Conservation (phyloP, 1,140 invertebrate species). For the Meloidogyne hapla region DNA sequence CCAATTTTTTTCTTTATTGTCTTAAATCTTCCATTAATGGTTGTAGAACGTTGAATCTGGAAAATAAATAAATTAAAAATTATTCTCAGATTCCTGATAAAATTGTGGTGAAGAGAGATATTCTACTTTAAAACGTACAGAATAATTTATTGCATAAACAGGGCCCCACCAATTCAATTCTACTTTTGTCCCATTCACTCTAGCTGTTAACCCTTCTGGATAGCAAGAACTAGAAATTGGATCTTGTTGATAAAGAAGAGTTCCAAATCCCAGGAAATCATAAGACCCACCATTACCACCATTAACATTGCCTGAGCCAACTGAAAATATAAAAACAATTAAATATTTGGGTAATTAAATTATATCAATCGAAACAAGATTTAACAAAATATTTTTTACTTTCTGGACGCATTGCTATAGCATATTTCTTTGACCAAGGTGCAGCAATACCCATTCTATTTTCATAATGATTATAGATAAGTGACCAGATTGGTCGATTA, state of each 20-base stretch:
- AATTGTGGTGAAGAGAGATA: no score
- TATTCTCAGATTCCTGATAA: no score
- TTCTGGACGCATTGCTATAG: constrained; percentile 5
- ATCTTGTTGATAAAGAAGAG: not conserved
- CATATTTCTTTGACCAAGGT: constrained; percentile 1
- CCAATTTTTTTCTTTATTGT: not conserved
- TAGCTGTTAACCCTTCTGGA: not conserved
- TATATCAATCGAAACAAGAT: not conserved
- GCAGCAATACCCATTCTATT: not conserved
- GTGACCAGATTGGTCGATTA: not conserved
- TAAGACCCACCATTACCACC: not conserved
- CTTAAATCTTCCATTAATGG: not conserved
- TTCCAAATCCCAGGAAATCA: not conserved
- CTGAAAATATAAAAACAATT: not conserved
- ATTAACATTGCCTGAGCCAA: not conserved
- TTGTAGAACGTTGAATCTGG: not conserved
- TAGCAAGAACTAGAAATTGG: not conserved
- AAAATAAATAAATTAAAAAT: no score
- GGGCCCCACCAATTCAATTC: not conserved
- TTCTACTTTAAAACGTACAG: not conserved
- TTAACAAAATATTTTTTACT: not conserved
- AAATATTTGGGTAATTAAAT: not conserved
- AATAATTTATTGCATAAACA: not conserved
- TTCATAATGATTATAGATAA: constrained; percentile 1
- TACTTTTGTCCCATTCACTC: constrained; percentile 1